Base-by-base conservation (phyloP, 2,113 vertebrate species). In the Fregata magnificens region DNA sequence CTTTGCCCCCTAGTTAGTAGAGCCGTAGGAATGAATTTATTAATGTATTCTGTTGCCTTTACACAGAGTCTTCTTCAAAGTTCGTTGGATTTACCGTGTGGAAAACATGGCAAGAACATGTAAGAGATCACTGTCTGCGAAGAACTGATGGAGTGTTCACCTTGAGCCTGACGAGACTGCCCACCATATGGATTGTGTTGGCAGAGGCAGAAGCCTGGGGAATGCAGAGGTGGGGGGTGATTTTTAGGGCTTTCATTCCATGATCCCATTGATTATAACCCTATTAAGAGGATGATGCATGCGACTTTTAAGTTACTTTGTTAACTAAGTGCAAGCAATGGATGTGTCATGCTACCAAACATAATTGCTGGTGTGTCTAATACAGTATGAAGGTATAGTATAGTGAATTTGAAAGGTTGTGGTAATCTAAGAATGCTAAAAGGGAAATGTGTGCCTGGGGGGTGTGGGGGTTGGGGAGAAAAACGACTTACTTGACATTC, bases 401-500 rank as follows among this genome's bases (percentile, higher is more conserved):
- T 69, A 91, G 93, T 90, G 94, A 88, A 97, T 95, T 94, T 87
- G 88, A 95, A 92, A 88, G 72, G 94, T 95, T 91, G 90, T 67
- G 90, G 91, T 92, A 94, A 97, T 97, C 93, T 81, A 82, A 95
- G 96, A 96, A 95, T 40, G 73, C 88, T 92, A 90, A 98, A 95
- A 96, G 90, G 91, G 91, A 89, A 95, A 87, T 74, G 95, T 91
- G 86, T 95, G 94, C 77, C 82, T 63, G 71, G 82, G 72, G 62
- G 89, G 73, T 21, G 66, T 79, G 88, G 95, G 92, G 94, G 94
- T 3, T 93, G 94, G 96, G 96, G 88, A 91, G 92, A 95, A 91
- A 95, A 97, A 97, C 65, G 76, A 97, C 94, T 95, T 90, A 95
- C 86, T 95, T 94, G 96, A 97, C 95, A 95, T 97, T 97, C 96